A percentile compares a stretch with the other conserved stretches of the same genome.
These are phyloP conservation scores for Panzeria rudis DNA, from an alignment of 2,888 invertebrate genomes.

Conservation along the genomic window DNA sequence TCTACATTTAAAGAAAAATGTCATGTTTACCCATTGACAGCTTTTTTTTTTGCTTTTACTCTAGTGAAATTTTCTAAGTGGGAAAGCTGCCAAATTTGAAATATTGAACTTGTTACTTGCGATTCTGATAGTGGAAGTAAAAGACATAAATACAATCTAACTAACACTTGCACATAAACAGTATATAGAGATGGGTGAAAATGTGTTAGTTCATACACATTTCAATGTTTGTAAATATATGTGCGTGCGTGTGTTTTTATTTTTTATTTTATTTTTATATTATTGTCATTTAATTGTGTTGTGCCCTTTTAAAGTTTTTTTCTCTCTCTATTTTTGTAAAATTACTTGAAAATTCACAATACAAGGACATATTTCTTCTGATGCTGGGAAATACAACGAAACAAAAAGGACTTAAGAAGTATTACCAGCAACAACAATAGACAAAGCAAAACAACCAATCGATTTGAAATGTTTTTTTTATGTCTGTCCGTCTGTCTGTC, in stretches of 20 bases:
- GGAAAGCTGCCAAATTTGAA: slow-evolving; percentile 63
- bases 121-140: slow-evolving; percentile 29
- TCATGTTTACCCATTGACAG: slow-evolving; percentile 22
- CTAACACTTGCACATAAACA: neutral
- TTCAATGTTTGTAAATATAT: neutral
- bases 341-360: slow-evolving; percentile 2
- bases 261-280: slow-evolving; percentile 41
- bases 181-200: neutral
- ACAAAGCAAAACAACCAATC: slow-evolving; percentile 30
- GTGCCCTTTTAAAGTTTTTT: slow-evolving; percentile 3
- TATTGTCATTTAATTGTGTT: slow-evolving; percentile 61
- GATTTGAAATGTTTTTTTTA: slow-evolving; percentile 49
- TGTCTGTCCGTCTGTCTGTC: slow-evolving; percentile 2
- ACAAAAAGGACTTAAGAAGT: neutral
- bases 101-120: slow-evolving; percentile 58
- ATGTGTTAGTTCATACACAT: slow-evolving; percentile 16
- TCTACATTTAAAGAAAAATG: neutral
- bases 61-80: slow-evolving; percentile 42
- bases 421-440: neutral
- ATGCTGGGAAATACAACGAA: slow-evolving; percentile 15
- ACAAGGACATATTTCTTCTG: slow-evolving; percentile 42
- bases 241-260: neutral
- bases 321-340: neutral
- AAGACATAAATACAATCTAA: slow-evolving; percentile 5
- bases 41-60: slow-evolving; percentile 5